Evolutionary conservation across 2,888 invertebrate species (phyloP).

Genomic region (Leucoma salicis): DNA sequence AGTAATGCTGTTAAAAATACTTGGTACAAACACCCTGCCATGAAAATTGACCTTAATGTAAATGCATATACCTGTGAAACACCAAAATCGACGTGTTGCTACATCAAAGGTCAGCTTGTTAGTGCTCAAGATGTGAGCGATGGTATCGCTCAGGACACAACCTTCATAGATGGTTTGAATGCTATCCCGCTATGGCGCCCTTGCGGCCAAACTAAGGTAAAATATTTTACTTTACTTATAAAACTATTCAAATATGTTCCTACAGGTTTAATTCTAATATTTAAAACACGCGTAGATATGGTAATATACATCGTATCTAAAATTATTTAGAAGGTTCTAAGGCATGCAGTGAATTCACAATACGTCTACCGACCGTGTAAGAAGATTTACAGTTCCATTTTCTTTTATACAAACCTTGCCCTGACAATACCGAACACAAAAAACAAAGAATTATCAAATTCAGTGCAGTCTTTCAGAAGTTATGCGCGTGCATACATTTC

Average conservation of each 20-base stretch:
- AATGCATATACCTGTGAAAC: conserved; percentile 18
- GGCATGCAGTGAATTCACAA: neutral
- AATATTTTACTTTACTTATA: neutral
- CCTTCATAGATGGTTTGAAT: conserved; percentile 33
- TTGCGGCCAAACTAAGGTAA: conserved; percentile 17
- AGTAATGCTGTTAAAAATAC: neutral
- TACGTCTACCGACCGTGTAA: neutral
- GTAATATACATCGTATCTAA: neutral
- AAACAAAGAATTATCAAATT: neutral
- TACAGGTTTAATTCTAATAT: neutral
- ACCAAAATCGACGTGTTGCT: conserved; percentile 22
- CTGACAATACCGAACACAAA: neutral
- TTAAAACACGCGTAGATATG: neutral
- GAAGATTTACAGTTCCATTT: no score
- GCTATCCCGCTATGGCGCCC: conserved; percentile 27
- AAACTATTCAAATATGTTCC: neutral
- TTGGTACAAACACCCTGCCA: conserved; percentile 20
- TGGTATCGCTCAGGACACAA: conserved; percentile 25
- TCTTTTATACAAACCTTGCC: neutral
- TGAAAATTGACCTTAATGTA: conserved; percentile 2
- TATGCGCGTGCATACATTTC: neutral
- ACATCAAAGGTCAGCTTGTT: conserved; percentile 30
- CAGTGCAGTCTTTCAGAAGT: neutral
- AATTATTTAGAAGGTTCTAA: neutral
- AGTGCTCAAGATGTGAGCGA: conserved; percentile 26